These are phyloP conservation scores for Danionella cerebrum DNA, from an alignment of 2,113 vertebrate genomes.

Conservation along the genomic window DNA sequence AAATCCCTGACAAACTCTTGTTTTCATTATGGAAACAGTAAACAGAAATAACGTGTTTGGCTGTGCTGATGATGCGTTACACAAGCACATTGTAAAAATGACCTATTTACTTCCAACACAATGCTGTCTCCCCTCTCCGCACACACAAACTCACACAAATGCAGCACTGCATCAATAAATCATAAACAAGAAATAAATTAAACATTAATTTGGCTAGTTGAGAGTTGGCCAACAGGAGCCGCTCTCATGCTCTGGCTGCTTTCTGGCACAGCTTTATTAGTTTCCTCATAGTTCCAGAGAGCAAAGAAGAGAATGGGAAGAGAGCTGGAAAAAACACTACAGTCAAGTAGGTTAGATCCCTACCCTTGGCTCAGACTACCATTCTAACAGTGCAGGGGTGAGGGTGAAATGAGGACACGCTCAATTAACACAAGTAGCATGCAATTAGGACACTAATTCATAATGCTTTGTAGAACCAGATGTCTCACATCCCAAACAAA, in stretches of 20 bases:
- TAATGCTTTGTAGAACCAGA: not conserved
- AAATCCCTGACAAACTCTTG: not conserved
- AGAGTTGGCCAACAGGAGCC: too few relatives aligned
- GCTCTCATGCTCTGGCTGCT: slow-evolving; percentile 7
- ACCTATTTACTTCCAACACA: slow-evolving; percentile 13
- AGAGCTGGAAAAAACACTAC: not conserved
- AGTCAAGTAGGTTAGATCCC: slow-evolving; percentile 24
- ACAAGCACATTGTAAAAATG: slow-evolving; percentile 16
- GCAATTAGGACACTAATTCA: not conserved
- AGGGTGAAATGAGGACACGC: not conserved
- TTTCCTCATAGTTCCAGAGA: slow-evolving; percentile 24
- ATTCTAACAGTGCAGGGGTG: not conserved
- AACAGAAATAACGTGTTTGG: not conserved
- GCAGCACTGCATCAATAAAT: slow-evolving; percentile 53
- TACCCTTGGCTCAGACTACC: slow-evolving; percentile 10
- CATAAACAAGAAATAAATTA: slow-evolving; percentile 59
- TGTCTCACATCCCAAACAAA: not conserved
- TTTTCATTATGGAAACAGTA: not conserved
- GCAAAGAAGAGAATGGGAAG: slow-evolving; percentile 13
- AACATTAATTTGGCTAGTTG: slow-evolving; percentile 51
- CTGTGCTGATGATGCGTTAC: not conserved
- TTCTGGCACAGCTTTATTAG: slow-evolving; percentile 52
- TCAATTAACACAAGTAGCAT: not conserved
- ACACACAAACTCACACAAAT: slow-evolving; percentile 30
- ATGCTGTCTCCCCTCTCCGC: slow-evolving; percentile 13